These are phyloP conservation scores for Pegoplata infirma DNA, from an alignment of 2,888 invertebrate genomes.

Conservation along the genomic window DNA sequence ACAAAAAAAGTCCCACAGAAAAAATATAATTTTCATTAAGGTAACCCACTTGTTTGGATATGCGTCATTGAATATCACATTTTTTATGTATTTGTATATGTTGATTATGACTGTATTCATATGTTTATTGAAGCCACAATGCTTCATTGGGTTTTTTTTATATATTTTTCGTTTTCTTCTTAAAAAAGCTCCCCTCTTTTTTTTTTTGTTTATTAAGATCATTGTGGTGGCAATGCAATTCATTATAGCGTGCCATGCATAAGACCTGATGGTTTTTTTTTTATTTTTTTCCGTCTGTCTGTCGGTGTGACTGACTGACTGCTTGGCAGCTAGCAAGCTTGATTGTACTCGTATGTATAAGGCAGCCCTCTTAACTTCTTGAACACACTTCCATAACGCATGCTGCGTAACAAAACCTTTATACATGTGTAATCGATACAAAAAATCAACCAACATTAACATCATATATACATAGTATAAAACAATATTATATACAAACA, in stretches of 20 bases:
- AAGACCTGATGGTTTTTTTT: constrained; percentile 42
- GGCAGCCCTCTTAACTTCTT: constrained; percentile 38
- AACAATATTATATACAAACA: too few species aligned
- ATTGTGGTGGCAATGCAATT: constrained; percentile 62
- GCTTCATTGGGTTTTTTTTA: constrained; percentile 53
- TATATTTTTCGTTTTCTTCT: too few species aligned
- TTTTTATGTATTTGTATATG: not conserved
- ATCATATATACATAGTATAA: too few species aligned
- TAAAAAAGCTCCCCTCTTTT: constrained; percentile 27
- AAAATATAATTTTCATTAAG: not conserved
- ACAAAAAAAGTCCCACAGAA: constrained; percentile 9
- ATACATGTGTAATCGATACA: constrained; percentile 61
- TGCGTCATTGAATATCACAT: constrained; percentile 44
- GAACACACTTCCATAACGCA: constrained; percentile 61
- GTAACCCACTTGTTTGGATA: constrained; percentile 55
- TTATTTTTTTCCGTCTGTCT: constrained; percentile 1
- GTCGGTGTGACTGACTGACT: constrained; percentile 7
- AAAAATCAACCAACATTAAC: constrained; percentile 41
- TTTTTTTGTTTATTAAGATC: constrained; percentile 46
- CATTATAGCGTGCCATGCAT: constrained; percentile 60
- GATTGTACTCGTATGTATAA: not conserved
- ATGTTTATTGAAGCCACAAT: constrained; percentile 48
- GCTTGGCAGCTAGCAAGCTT: not conserved
- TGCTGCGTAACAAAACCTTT: constrained; percentile 59
- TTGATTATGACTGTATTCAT: constrained; percentile 17